These are phyloP conservation scores for Enteromius afrohamiltoni DNA, from an alignment of 2,797 vertebrate species.

Conservation along the genomic window DNA sequence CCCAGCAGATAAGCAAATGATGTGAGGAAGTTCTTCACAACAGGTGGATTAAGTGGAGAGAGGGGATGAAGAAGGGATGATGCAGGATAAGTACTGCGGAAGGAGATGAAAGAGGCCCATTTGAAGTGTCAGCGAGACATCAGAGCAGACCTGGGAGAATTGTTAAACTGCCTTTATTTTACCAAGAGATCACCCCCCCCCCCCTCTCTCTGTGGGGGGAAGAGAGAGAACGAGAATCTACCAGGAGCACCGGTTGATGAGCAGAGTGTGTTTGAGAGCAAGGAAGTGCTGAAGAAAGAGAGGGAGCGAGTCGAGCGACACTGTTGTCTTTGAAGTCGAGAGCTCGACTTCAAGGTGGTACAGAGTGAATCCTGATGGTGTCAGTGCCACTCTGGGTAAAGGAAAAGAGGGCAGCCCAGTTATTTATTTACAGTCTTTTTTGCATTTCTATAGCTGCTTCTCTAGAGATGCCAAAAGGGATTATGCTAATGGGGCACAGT, in stretches of 20 bases:
- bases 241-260: constrained; percentile 50
- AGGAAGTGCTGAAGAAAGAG: constrained; percentile 24
- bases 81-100: constrained; percentile 58
- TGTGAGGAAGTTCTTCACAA: constrained; percentile 58
- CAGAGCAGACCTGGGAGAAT: constrained; percentile 57
- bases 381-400: constrained; percentile 45
- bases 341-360: constrained; percentile 54
- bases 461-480: constrained; percentile 41
- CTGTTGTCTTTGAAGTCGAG: constrained; percentile 56
- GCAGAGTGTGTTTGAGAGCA: constrained; percentile 49
- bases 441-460: constrained; percentile 47
- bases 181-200: constrained; percentile 36
- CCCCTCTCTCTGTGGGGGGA: neutral
- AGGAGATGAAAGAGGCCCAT: constrained; percentile 64
- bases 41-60: constrained; percentile 56
- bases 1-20: constrained; percentile 54
- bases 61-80: constrained; percentile 57
- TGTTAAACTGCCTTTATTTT: constrained; percentile 66
- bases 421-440: constrained; percentile 39
- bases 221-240: constrained; percentile 38
- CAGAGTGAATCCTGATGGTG: constrained; percentile 53
- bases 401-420: constrained; percentile 41
- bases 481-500: constrained; percentile 42
- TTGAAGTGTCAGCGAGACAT: constrained; percentile 64
- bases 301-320: constrained; percentile 42